Evolutionary conservation across 2,113 vertebrate genomes (phyloP).

Genomic region (Garra rufa): DNA sequence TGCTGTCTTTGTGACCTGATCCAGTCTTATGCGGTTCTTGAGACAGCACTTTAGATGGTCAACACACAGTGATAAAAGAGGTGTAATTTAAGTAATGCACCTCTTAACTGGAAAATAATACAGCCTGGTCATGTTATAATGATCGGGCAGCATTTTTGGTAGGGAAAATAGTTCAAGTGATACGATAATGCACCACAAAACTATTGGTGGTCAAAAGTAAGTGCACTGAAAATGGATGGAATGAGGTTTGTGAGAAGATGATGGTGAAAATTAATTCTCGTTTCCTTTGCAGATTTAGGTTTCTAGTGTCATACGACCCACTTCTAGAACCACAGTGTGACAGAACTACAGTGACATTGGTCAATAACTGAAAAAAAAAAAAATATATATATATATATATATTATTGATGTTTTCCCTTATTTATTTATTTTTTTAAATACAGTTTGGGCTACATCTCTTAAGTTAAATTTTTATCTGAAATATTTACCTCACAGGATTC

Average conservation of each 20-base stretch:
- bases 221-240: conserved; percentile 43
- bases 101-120: conserved; percentile 46
- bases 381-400: not conserved
- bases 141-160: conserved; percentile 15
- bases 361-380: not conserved
- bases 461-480: not conserved
- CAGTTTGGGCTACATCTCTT: not conserved
- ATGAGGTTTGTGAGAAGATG: conserved; percentile 4
- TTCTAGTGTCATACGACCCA: not conserved
- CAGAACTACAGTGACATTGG: conserved; percentile 8
- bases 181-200: conserved; percentile 62
- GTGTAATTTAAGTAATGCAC: conserved; percentile 49
- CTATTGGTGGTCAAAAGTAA: conserved; percentile 51
- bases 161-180: conserved; percentile 50
- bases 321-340: conserved; percentile 15
- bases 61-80: conserved; percentile 43
- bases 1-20: conserved; percentile 36
- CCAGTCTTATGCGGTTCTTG: conserved; percentile 49
- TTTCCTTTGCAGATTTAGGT: not conserved
- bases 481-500: not conserved
- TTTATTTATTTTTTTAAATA: not conserved
- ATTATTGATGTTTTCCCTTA: too few species aligned
- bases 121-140: conserved; percentile 25
- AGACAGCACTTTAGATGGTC: conserved; percentile 29
- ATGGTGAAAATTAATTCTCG: conserved; percentile 4